phyloP scores from a whole-genome alignment of 2,113 vertebrate genomes.

The Plecotus auritus region DNA sequence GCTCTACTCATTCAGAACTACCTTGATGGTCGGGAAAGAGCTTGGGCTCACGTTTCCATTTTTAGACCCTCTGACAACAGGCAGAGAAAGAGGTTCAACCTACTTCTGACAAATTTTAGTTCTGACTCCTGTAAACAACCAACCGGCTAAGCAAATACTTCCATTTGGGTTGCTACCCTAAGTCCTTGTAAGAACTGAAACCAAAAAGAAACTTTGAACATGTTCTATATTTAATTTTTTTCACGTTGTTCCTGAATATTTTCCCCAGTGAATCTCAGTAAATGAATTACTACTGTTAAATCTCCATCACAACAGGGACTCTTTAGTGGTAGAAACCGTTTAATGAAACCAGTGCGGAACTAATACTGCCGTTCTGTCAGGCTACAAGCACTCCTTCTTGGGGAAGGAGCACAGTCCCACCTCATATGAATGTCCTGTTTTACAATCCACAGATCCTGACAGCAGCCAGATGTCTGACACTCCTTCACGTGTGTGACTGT shows the following conservation, averaged over 20 bases:
- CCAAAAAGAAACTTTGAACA: background rate
- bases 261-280: background rate
- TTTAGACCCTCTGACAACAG: conserved; percentile 60
- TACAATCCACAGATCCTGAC: too few relatives aligned
- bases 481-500: too few relatives aligned
- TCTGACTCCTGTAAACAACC: conserved; percentile 45
- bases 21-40: conserved; percentile 50
- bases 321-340: background rate
- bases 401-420: background rate
- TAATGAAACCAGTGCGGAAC: background rate
- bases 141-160: background rate
- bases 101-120: conserved; percentile 45
- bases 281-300: background rate
- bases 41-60: background rate
- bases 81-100: conserved; percentile 42
- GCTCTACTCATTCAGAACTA: conserved; percentile 44
- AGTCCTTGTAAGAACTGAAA: background rate
- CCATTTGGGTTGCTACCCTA: background rate
- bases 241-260: background rate
- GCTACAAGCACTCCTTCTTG: accelerated
- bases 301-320: background rate
- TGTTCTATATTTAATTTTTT: background rate
- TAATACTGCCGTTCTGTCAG: background rate
- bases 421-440: background rate
- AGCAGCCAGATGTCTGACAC: background rate